Base-by-base conservation (phyloP, 2,797 vertebrate genomes). In the Cryptoprocta ferox region DNA sequence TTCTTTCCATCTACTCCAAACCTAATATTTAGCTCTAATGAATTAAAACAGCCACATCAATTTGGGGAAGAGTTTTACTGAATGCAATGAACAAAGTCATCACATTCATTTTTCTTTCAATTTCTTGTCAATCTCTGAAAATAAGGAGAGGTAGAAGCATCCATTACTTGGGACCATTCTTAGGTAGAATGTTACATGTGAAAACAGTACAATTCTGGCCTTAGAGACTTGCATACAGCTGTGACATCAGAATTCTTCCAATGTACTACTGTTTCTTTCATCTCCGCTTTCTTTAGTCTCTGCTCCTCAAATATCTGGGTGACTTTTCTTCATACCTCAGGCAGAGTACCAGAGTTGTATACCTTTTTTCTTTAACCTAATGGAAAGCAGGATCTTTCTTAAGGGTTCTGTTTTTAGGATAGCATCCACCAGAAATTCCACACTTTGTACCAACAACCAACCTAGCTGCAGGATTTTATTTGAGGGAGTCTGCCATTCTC, bases 21-120 rank as follows among this genome's bases (percentile, higher is more conserved):
- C 48, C 30, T 95, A 76, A 30, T 89, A 59, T 89, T 89, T 73
- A 81, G 50, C n/a, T 73, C 76, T 91, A 87, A 89, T 91, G 78
- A 48, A 90, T 66, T 78, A 53, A 84, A 81, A 79, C 3, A 65
- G 15, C 56, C 59, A 9, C n/a, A 73, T 35, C 13, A 0, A 39
- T 83, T 78, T 53, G 30, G 4, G 35, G 66, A 65, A 94, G 10
- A 50, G 15, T 94, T 95, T 84, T 80, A 81, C 53, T 66, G 35
- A 91, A 32, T 88, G 2, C 16, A 78, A 11, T 35, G 14, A 90
- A 76, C 19, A 91, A 80, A 90, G 5, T 32, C n/a, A 79, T 82
- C 28, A 48, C 26, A 79, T 59, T 28, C 6, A 26, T 53, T 89
- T 97, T 97, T 61, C 59, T 68, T 95, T 59, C 18, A 39, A 16